A percentile compares a stretch with the other conserved stretches of the same genome.
phyloP scores from a whole-genome alignment of 2,113 vertebrate genomes.

The Thalassarche chlororhynchos region DNA sequence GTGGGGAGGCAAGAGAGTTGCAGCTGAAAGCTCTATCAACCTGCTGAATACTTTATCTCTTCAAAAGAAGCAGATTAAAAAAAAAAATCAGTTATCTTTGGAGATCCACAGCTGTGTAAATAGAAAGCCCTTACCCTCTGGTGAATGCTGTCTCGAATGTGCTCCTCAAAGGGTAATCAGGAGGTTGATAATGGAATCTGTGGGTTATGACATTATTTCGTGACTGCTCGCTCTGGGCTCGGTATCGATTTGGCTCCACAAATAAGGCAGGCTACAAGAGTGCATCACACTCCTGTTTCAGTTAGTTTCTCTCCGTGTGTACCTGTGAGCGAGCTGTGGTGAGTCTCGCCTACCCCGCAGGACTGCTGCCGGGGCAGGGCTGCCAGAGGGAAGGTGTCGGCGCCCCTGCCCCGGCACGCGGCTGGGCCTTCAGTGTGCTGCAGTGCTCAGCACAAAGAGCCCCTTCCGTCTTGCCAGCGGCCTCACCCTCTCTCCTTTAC shows the following conservation, averaged over 20 bases:
- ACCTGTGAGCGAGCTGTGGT: not conserved
- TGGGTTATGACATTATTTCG: not conserved
- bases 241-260: accelerated
- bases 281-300: accelerated
- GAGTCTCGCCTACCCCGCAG: accelerated
- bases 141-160: not conserved
- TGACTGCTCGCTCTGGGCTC: not conserved
- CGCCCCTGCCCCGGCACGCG: accelerated
- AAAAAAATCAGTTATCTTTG: not conserved
- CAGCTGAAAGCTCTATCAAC: constrained; percentile 1
- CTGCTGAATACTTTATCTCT: not conserved
- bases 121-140: not conserved
- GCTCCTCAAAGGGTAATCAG: not conserved
- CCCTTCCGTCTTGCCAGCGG: accelerated
- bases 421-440: accelerated
- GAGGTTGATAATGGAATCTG: not conserved
- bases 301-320: not conserved
- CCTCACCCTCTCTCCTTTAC: not conserved
- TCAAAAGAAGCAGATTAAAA: not conserved
- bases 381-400: not conserved
- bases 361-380: not conserved
- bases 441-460: not conserved
- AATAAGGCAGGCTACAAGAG: not conserved
- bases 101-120: not conserved
- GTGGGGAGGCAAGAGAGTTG: not conserved